Conservation (phyloP, 2,113 vertebrate species). For the Campylomormyrus numenius region DNA sequence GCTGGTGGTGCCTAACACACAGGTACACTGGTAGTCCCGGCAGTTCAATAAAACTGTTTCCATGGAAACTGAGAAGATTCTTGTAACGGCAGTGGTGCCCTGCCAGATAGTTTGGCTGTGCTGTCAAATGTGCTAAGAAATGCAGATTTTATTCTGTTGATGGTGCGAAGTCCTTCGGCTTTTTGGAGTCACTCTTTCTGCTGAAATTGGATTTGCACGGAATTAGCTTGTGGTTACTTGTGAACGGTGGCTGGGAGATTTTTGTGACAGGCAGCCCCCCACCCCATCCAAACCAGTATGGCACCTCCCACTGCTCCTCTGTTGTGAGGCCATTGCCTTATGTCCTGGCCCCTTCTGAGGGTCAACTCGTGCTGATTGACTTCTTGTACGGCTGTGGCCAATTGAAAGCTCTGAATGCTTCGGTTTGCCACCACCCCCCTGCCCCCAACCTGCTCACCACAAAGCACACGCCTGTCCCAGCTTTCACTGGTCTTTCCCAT, state of each 20-base stretch:
- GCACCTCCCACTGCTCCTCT: no score
- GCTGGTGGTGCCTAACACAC: not conserved
- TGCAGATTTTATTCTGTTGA: not conserved
- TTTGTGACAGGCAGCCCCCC: not conserved
- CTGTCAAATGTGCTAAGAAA: not conserved
- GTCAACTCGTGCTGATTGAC: not conserved
- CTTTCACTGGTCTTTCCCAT: not conserved
- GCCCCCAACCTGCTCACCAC: not conserved
- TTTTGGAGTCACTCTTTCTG: not conserved
- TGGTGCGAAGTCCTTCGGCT: not conserved
- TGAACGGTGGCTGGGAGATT: not conserved
- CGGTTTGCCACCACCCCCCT: not conserved
- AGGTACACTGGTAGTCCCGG: not conserved
- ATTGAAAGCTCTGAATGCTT: not conserved
- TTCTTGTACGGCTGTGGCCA: not conserved
- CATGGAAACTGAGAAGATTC: slow-evolving; percentile 19
- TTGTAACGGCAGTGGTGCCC: not conserved
- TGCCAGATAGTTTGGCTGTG: slow-evolving; percentile 1
- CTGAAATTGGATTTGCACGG: not conserved
- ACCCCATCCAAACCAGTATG: not conserved
- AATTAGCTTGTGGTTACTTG: not conserved
- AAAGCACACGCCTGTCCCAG: not conserved
- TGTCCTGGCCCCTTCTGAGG: not conserved
- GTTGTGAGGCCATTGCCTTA: not conserved
- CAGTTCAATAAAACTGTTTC: slow-evolving; percentile 16